A percentile compares a stretch with the other conserved stretches of the same genome.
Conservation (phyloP, 2,888 invertebrate genomes). For the Temnothorax unifasciatus region DNA sequence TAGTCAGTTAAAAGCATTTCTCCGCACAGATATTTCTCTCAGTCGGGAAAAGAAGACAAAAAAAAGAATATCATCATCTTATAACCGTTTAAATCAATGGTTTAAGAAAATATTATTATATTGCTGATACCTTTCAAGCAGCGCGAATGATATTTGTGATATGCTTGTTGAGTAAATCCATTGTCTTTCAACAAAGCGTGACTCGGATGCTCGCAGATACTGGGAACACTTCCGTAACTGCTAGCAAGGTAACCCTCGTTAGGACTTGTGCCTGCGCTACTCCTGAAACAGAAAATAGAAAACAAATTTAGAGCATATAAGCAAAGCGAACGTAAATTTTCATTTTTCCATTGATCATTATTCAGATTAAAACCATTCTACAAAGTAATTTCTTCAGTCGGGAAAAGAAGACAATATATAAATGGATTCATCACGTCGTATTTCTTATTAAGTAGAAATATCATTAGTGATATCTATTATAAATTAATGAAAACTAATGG, state of each 20-base stretch:
- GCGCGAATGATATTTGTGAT: slow-evolving; percentile 97
- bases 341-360: not conserved
- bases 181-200: slow-evolving; percentile 97
- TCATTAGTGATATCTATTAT: not conserved
- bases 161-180: slow-evolving; percentile 98
- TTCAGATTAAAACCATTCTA: slow-evolving; percentile 37
- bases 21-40: slow-evolving; percentile 78
- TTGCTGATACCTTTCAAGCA: slow-evolving; percentile 93
- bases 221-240: slow-evolving; percentile 93
- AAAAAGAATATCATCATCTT: slow-evolving; percentile 77
- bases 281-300: slow-evolving; percentile 86
- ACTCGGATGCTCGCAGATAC: slow-evolving; percentile 92
- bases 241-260: slow-evolving; percentile 89
- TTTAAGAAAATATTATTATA: not conserved
- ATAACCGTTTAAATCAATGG: slow-evolving; percentile 16
- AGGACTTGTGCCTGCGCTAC: slow-evolving; percentile 93
- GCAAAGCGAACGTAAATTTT: not conserved
- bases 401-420: slow-evolving; percentile 50
- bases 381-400: slow-evolving; percentile 33
- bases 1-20: slow-evolving; percentile 80
- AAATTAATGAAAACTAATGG: not conserved
- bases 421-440: slow-evolving; percentile 26
- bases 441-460: not conserved
- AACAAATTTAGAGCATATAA: not conserved
- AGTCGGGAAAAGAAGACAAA: slow-evolving; percentile 86